A percentile compares a stretch with the other conserved stretches of the same genome.
These are phyloP conservation scores for Ectropis crepuscularia DNA, from an alignment of 2,888 invertebrate genomes.

Conservation along the genomic window DNA sequence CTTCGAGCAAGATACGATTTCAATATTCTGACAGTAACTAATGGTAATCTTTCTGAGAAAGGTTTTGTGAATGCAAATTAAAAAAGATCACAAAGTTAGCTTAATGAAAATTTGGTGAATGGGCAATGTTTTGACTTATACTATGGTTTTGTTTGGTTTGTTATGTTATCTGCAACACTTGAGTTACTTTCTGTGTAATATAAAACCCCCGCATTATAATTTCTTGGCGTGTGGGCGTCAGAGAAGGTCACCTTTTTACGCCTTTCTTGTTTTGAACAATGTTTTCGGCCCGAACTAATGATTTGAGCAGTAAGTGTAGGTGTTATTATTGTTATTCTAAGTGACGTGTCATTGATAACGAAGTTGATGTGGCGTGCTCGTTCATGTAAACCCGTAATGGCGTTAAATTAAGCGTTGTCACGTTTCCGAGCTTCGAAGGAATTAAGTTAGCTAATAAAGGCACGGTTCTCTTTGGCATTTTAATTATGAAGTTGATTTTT, in stretches of 20 bases:
- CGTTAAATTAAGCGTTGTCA: slow-evolving; percentile 48
- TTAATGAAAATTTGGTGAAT: too few relatives aligned
- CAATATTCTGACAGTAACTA: too few relatives aligned
- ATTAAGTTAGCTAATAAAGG: slow-evolving; percentile 4
- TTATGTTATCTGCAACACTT: too few relatives aligned
- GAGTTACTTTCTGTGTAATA: slow-evolving; percentile 7
- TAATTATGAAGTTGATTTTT: neutral
- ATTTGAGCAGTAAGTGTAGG: slow-evolving; percentile 2
- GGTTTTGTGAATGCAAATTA: neutral
- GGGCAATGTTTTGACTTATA: too few relatives aligned
- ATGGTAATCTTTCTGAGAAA: neutral
- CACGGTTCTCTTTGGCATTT: neutral
- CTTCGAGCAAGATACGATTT: slow-evolving; percentile 12
- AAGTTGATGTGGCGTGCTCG: slow-evolving; percentile 22
- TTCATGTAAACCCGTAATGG: slow-evolving; percentile 32
- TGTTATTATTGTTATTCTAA: slow-evolving; percentile 16
- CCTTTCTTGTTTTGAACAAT: slow-evolving; percentile 29
- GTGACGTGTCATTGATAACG: slow-evolving; percentile 13
- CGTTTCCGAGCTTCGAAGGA: slow-evolving; percentile 37
- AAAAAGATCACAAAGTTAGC: too few relatives aligned
- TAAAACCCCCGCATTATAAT: slow-evolving; percentile 13
- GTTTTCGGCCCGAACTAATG: slow-evolving; percentile 23
- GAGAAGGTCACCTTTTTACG: slow-evolving; percentile 33
- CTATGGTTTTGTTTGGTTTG: too few relatives aligned
- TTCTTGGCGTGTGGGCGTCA: slow-evolving; percentile 9